Percentiles rank a stretch among this genome's conserved stretches.
These are phyloP conservation scores for Brachypalpus laphriformis DNA, from an alignment of 2,888 invertebrate genomes.

Conservation along the genomic window DNA sequence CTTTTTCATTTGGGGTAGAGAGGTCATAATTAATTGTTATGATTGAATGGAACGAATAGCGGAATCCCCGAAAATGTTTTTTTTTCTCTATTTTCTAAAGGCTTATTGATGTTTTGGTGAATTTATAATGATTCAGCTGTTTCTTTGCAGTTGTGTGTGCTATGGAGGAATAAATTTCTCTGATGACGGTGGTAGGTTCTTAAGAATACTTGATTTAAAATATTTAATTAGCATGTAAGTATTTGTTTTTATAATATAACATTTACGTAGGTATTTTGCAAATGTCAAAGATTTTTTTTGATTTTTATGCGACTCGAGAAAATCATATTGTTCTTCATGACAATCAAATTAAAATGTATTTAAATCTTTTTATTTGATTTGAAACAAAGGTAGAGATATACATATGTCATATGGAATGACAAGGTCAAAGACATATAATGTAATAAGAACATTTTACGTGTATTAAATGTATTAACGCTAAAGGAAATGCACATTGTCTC, in stretches of 20 bases:
- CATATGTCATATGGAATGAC: background rate
- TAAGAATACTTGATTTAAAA: background rate
- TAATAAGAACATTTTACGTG: too few species aligned
- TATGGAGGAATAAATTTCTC: background rate
- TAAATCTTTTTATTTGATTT: background rate
- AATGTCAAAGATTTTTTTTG: background rate
- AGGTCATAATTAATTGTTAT: slow-evolving; percentile 25
- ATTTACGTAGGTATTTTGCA: background rate
- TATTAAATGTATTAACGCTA: too few species aligned
- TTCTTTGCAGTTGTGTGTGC: background rate
- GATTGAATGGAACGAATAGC: slow-evolving; percentile 6
- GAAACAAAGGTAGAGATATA: background rate
- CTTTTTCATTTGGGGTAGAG: background rate
- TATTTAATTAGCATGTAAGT: background rate
- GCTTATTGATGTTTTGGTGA: slow-evolving; percentile 8
- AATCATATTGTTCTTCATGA: background rate
- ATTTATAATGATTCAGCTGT: slow-evolving; percentile 33
- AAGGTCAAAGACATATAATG: background rate
- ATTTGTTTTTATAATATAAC: background rate
- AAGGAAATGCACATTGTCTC: too few species aligned
- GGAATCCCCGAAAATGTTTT: slow-evolving; percentile 38
- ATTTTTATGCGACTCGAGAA: background rate
- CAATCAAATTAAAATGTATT: background rate
- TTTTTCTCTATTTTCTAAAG: too few species aligned
- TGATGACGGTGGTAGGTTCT: slow-evolving; percentile 5